These are phyloP conservation scores for Drosophila persimilis DNA, from an alignment of 1,140 invertebrate species.

Conservation along the genomic window DNA sequence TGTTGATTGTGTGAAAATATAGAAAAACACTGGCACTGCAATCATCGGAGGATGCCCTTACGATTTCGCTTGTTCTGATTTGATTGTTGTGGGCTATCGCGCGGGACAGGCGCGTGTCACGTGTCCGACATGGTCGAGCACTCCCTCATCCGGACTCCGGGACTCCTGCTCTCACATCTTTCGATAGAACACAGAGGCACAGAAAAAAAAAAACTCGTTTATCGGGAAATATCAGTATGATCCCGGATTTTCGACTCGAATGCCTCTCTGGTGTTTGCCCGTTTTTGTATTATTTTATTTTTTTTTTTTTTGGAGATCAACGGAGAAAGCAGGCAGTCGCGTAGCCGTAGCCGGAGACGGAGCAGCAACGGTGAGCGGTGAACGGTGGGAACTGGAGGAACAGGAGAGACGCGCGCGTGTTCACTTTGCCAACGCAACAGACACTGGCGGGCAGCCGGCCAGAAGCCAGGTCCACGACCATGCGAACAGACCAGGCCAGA, in stretches of 20 bases:
- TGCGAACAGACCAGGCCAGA: slow-evolving; percentile 27
- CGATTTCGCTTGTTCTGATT: no score
- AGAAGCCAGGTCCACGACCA: slow-evolving; percentile 22
- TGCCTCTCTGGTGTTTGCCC: background rate
- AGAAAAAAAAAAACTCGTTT: slow-evolving; percentile 19
- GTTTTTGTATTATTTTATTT: no score
- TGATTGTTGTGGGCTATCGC: slow-evolving; percentile 19
- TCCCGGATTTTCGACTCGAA: background rate
- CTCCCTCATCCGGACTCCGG: slow-evolving; percentile 4
- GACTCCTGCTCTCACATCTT: slow-evolving; percentile 42
- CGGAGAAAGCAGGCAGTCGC: no score
- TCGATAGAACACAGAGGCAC: slow-evolving; percentile 33
- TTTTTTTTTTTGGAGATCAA: no score
- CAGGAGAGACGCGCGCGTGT: slow-evolving; percentile 65
- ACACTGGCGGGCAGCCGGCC: slow-evolving; percentile 65
- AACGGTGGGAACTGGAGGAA: slow-evolving; percentile 38
- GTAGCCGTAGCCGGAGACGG: slow-evolving; percentile 16
- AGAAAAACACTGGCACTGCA: slow-evolving; percentile 16
- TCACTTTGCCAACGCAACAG: slow-evolving; percentile 77
- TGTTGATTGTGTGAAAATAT: slow-evolving; percentile 33
- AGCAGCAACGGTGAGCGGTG: slow-evolving; percentile 5
- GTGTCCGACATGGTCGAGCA: slow-evolving; percentile 38
- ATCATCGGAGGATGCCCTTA: no score
- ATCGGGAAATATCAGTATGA: background rate
- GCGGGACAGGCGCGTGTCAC: slow-evolving; percentile 38